Percentiles rank a stretch among this genome's conserved stretches.
Evolutionary conservation across 2,888 invertebrate genomes (phyloP).

Genomic region (Neocrepidodera transversa): DNA sequence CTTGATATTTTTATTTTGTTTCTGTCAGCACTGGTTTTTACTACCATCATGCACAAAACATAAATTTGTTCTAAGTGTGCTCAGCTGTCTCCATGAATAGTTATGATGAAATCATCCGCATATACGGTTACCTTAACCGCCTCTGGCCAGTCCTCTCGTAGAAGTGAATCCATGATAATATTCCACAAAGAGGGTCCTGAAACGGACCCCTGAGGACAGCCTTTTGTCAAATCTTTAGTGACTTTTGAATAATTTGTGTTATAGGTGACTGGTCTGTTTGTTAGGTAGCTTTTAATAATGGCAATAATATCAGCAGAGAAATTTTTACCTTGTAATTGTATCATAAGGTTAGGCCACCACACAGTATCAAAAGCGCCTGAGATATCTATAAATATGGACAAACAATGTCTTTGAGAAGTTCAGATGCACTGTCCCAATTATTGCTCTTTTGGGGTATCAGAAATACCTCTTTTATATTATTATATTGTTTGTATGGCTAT

Average conservation of each 20-base stretch:
- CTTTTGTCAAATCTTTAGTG: neutral
- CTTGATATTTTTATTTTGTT: too few species aligned
- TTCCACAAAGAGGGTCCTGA: neutral
- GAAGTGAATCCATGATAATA: neutral
- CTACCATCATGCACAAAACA: too few species aligned
- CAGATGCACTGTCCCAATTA: too few species aligned
- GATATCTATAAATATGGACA: too few species aligned
- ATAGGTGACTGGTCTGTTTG: neutral
- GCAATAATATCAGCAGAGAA: neutral
- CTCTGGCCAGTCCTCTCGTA: neutral
- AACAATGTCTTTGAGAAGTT: too few species aligned
- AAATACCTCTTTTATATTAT: too few species aligned
- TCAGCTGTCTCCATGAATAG: too few species aligned
- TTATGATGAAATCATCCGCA: neutral
- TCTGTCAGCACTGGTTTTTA: too few species aligned
- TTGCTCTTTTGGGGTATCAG: too few species aligned
- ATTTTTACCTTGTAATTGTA: neutral
- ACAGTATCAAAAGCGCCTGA: neutral
- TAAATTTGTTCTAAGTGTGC: too few species aligned
- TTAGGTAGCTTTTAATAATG: neutral
- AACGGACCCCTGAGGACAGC: neutral
- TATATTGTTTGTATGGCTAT: too few species aligned
- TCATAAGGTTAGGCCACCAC: neutral
- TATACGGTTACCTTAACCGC: neutral
- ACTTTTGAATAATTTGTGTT: neutral